Evolutionary conservation across 23 tunicate species (phyloP).

Genomic region (Phallusia fumigata): DNA sequence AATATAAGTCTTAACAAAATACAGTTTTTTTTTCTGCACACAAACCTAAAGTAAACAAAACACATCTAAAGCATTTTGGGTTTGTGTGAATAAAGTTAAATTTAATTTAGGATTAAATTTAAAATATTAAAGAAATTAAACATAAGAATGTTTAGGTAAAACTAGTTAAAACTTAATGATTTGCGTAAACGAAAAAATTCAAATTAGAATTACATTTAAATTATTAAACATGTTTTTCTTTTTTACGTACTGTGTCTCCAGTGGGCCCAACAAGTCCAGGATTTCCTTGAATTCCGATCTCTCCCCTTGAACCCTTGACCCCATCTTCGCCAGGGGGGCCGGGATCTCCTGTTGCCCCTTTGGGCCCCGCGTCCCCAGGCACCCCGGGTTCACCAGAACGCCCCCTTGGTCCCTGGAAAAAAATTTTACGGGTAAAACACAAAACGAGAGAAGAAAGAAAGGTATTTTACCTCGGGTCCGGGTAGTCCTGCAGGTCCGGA

Average conservation of each 20-base stretch:
- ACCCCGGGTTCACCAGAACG: conserved; percentile 10
- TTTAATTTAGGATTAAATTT: too few relatives aligned
- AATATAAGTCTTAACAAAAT: too few relatives aligned
- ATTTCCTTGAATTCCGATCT: conserved; percentile 12
- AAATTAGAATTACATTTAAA: too few relatives aligned
- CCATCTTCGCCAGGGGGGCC: conserved; percentile 20
- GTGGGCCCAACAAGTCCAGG: conserved; percentile 9
- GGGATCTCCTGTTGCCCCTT: not conserved
- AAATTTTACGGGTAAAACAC: not conserved
- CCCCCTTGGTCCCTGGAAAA: conserved; percentile 24
- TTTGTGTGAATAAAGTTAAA: too few relatives aligned
- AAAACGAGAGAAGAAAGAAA: not conserved
- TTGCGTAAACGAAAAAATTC: too few relatives aligned
- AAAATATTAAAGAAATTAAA: too few relatives aligned
- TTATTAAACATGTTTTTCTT: too few relatives aligned
- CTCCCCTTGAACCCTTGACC: conserved; percentile 4
- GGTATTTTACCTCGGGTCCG: not conserved
- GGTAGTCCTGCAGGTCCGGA: conserved; percentile 3
- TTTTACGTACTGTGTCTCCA: conserved; percentile 4
- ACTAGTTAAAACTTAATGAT: too few relatives aligned
- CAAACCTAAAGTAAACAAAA: too few relatives aligned
- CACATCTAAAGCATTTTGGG: too few relatives aligned
- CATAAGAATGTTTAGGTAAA: too few relatives aligned
- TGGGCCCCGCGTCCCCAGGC: conserved; percentile 10
- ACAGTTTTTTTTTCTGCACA: too few relatives aligned